Evolutionary conservation across 1,140 invertebrate species (phyloP).

Genomic region (Asbolus verrucosus): DNA sequence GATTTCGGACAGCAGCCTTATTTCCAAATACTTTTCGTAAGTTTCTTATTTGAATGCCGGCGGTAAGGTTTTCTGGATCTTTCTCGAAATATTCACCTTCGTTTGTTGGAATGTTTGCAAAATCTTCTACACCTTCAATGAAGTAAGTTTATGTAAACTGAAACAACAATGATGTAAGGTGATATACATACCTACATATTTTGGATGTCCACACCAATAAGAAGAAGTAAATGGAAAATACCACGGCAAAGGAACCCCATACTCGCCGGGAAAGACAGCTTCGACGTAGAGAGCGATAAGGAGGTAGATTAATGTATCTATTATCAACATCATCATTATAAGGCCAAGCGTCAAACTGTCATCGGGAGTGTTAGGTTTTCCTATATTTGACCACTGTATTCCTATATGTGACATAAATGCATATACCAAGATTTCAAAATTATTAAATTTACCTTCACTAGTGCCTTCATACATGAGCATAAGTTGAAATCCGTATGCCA

Average conservation of each 20-base stretch:
- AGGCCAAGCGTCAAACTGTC: conserved; percentile 77
- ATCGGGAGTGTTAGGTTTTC: conserved; percentile 74
- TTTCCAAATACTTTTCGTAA: conserved; percentile 73
- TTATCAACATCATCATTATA: conserved; percentile 74
- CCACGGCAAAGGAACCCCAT: conserved; percentile 78
- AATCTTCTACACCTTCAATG: conserved; percentile 44
- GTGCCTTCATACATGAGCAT: conserved; percentile 75
- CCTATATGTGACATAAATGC: conserved; percentile 66
- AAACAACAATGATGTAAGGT: neutral
- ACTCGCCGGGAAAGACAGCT: conserved; percentile 78
- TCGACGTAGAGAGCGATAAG: conserved; percentile 80
- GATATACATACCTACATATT: conserved; percentile 21
- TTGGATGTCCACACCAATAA: conserved; percentile 54
- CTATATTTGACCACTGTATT: conserved; percentile 82
- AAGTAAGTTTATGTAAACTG: neutral
- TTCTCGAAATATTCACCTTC: conserved; percentile 54
- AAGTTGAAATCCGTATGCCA: conserved; percentile 80
- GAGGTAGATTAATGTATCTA: conserved; percentile 76
- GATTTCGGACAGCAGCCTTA: conserved; percentile 67
- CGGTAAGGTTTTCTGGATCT: conserved; percentile 58
- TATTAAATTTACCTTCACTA: conserved; percentile 66
- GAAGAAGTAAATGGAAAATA: conserved; percentile 76
- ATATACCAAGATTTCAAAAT: neutral
- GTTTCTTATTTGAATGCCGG: conserved; percentile 75
- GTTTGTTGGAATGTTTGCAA: neutral